phyloP scores from a whole-genome alignment of 2,113 vertebrate genomes.

The Leuciscus idus region DNA sequence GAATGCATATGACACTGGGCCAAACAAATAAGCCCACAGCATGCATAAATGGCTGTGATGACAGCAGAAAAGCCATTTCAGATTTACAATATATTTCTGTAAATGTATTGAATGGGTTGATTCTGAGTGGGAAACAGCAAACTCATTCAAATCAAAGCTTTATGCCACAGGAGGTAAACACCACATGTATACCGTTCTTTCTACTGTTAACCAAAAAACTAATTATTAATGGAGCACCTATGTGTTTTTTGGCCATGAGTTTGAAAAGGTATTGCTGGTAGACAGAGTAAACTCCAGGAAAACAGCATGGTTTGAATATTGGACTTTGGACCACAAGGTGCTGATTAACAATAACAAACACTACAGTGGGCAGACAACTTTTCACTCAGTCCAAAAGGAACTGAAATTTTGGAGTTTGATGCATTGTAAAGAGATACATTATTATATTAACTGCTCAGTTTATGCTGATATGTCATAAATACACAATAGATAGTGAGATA shows the following conservation, averaged over 20 bases:
- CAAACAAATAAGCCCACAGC: slow-evolving; percentile 58
- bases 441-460: background rate
- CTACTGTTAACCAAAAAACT: background rate
- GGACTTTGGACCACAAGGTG: slow-evolving; percentile 9
- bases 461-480: slow-evolving; percentile 1
- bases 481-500: background rate
- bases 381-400: background rate
- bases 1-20: slow-evolving; percentile 66
- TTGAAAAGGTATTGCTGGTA: slow-evolving; percentile 6
- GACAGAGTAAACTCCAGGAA: slow-evolving; percentile 20
- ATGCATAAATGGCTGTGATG: slow-evolving; percentile 57
- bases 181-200: background rate
- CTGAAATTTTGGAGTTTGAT: background rate
- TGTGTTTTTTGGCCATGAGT: background rate
- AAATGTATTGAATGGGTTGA: slow-evolving; percentile 48
- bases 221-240: background rate
- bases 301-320: slow-evolving; percentile 1
- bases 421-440: background rate
- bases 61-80: slow-evolving; percentile 55
- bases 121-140: slow-evolving; percentile 28
- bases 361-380: background rate
- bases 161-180: background rate
- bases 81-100: slow-evolving; percentile 31
- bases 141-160: slow-evolving; percentile 34
- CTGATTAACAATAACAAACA: slow-evolving; percentile 37